A percentile compares a stretch with the other conserved stretches of the same genome.
Evolutionary conservation across 2,113 vertebrate genomes (phyloP).

Genomic region (Sterna hirundo): DNA sequence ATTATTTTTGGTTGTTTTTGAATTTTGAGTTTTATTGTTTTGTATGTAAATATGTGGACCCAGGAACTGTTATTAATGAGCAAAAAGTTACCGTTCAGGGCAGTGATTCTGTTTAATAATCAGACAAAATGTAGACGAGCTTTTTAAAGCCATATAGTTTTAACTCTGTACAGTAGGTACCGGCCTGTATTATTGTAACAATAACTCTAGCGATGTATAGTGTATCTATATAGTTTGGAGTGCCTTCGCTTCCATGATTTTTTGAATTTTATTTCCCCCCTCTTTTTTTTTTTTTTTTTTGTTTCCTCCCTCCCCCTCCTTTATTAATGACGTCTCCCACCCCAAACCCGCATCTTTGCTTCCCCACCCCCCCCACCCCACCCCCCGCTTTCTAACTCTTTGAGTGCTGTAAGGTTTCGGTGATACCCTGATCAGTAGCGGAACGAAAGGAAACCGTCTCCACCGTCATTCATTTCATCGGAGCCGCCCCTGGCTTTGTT

Average conservation of each 20-base stretch:
- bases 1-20: constrained; percentile 76
- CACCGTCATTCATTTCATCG: not conserved
- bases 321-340: constrained; percentile 41
- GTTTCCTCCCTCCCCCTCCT: not conserved
- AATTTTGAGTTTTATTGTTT: constrained; percentile 82
- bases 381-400: constrained; percentile 31
- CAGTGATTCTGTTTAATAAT: constrained; percentile 92
- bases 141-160: constrained; percentile 99
- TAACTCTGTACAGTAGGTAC: constrained; percentile 98
- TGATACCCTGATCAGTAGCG: constrained; percentile 45
- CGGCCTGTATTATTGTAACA: constrained; percentile 98
- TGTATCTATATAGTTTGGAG: constrained; percentile 99
- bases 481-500: constrained; percentile 42
- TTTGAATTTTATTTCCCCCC: constrained; percentile 73
- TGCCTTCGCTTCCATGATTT: constrained; percentile 97
- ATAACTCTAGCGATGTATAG: constrained; percentile 99
- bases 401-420: constrained; percentile 76
- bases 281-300: too few relatives aligned
- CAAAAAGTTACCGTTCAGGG: constrained; percentile 92
- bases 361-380: not conserved
- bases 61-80: constrained; percentile 97
- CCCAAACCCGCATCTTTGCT: constrained; percentile 38
- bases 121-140: constrained; percentile 93
- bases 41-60: constrained; percentile 96
- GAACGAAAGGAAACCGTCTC: constrained; percentile 51